Percentiles rank a stretch among this genome's conserved stretches.
Evolutionary conservation across 2,797 vertebrate genomes (phyloP).

Genomic region (Enteromius radiatus): DNA sequence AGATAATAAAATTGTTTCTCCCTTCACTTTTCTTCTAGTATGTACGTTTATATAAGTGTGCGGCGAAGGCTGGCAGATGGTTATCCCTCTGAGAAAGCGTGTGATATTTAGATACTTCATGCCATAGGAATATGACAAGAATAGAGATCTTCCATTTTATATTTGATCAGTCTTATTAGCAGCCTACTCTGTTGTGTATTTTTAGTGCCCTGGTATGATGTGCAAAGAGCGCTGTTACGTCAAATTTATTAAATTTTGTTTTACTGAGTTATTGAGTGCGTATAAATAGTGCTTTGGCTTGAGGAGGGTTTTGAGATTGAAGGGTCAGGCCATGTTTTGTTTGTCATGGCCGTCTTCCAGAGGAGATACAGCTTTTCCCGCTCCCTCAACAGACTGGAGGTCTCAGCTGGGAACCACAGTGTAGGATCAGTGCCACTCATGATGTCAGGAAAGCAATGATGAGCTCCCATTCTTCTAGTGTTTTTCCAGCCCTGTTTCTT

Average conservation of each 20-base stretch:
- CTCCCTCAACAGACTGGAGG: slow-evolving; percentile 43
- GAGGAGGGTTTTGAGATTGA: slow-evolving; percentile 34
- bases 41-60: slow-evolving; percentile 15
- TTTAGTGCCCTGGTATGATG: neutral
- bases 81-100: slow-evolving; percentile 20
- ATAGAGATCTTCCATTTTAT: slow-evolving; percentile 29
- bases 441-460: slow-evolving; percentile 30
- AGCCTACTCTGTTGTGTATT: slow-evolving; percentile 9
- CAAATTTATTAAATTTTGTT: slow-evolving; percentile 29
- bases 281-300: slow-evolving; percentile 43
- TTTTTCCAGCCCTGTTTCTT: slow-evolving; percentile 11
- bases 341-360: slow-evolving; percentile 44
- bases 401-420: slow-evolving; percentile 40
- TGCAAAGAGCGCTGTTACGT: neutral
- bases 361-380: slow-evolving; percentile 43
- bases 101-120: slow-evolving; percentile 22
- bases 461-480: slow-evolving; percentile 18
- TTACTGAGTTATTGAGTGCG: slow-evolving; percentile 16
- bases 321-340: slow-evolving; percentile 48
- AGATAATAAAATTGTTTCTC: slow-evolving; percentile 58
- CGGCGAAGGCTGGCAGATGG: slow-evolving; percentile 47
- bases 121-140: slow-evolving; percentile 29
- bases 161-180: slow-evolving; percentile 25
- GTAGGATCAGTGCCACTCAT: slow-evolving; percentile 35
- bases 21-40: slow-evolving; percentile 36